Evolutionary conservation across 2,113 vertebrate species (phyloP).

Genomic region (Engraulis encrasicolus): DNA sequence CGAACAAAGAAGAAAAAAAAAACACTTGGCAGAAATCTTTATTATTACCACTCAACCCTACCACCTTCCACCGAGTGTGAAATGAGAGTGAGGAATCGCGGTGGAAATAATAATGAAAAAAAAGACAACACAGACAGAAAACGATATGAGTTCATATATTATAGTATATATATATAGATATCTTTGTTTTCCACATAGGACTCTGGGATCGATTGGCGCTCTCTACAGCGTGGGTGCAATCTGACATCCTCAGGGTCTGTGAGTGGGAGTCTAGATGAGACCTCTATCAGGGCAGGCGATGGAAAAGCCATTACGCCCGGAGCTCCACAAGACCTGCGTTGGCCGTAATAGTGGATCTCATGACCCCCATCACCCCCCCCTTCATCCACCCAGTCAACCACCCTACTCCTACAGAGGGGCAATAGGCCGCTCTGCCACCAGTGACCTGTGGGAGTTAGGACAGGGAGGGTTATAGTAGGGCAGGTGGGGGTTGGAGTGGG

Average conservation of each 20-base stretch:
- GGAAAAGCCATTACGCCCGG: slow-evolving; percentile 35
- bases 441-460: neutral
- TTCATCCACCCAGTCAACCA: neutral
- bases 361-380: neutral
- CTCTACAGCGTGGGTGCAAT: neutral
- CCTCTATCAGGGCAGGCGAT: neutral
- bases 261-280: neutral
- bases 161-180: neutral
- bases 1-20: no score
- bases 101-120: neutral
- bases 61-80: neutral
- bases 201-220: neutral
- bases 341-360: slow-evolving; percentile 35
- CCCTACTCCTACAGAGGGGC: neutral
- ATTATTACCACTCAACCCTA: neutral
- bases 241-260: neutral
- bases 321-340: slow-evolving; percentile 17
- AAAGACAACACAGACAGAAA: neutral
- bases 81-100: neutral
- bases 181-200: neutral
- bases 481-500: neutral
- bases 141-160: neutral
- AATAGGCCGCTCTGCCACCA: neutral
- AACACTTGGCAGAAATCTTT: neutral
- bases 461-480: neutral